Conservation (phyloP, 2,113 vertebrate genomes). For the Daubentonia madagascariensis region DNA sequence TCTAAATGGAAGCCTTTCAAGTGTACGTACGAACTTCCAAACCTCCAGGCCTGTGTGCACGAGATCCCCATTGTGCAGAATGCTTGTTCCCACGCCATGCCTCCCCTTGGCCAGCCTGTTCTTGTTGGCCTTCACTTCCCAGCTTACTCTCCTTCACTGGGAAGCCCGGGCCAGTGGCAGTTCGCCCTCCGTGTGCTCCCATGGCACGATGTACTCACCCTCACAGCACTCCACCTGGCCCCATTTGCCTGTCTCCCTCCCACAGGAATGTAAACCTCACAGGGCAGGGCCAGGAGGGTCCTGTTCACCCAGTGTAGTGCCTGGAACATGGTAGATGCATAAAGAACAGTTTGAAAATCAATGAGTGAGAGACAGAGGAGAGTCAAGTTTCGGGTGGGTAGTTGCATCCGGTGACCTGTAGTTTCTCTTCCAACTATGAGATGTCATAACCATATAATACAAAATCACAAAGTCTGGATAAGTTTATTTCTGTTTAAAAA, state of each 20-base stretch:
- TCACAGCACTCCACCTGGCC: background rate
- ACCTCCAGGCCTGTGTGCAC: background rate
- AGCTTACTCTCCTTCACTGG: background rate
- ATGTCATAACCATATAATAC: background rate
- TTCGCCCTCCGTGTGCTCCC: background rate
- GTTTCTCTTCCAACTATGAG: background rate
- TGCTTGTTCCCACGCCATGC: accelerated
- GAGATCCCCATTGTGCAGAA: background rate
- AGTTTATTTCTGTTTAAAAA: background rate
- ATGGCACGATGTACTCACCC: accelerated
- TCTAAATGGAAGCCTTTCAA: background rate
- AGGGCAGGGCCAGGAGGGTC: background rate
- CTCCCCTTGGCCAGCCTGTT: background rate
- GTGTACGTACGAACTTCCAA: background rate
- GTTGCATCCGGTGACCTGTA: background rate
- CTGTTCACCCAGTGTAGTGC: background rate
- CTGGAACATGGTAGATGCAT: background rate
- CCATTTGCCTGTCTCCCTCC: background rate
- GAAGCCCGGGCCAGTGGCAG: background rate
- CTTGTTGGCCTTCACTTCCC: background rate
- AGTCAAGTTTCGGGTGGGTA: background rate
- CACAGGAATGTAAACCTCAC: background rate
- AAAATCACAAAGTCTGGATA: background rate
- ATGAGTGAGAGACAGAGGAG: background rate
- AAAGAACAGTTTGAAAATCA: background rate